Conservation (phyloP, 1,140 invertebrate genomes). For the Drosophila ercepeae region DNA sequence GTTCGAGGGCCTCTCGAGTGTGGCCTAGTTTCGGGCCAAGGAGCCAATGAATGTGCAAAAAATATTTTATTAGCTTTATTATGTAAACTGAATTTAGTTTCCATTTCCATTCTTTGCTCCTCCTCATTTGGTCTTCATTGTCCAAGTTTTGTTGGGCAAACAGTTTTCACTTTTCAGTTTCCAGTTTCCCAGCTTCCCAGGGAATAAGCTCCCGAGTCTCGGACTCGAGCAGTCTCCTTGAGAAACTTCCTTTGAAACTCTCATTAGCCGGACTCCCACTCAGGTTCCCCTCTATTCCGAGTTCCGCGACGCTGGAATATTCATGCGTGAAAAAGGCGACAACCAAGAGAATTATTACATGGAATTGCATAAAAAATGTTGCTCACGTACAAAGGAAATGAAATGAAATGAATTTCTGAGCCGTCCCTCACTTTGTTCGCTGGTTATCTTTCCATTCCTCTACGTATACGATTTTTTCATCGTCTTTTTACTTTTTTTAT, state of each 20-base stretch:
- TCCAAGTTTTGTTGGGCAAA: slow-evolving; percentile 52
- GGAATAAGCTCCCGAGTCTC: slow-evolving; percentile 28
- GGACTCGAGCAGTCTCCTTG: slow-evolving; percentile 10
- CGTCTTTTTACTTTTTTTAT: slow-evolving; percentile 11
- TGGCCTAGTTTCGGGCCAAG: slow-evolving; percentile 62
- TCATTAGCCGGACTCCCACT: slow-evolving; percentile 23
- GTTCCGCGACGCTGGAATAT: slow-evolving; percentile 35
- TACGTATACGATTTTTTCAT: slow-evolving; percentile 8
- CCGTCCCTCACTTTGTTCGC: slow-evolving; percentile 64
- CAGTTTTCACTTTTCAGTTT: slow-evolving; percentile 34
- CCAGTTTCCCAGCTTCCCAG: neutral
- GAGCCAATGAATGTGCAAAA: slow-evolving; percentile 55
- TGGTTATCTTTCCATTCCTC: slow-evolving; percentile 33
- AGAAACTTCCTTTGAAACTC: slow-evolving; percentile 22
- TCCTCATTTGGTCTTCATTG: slow-evolving; percentile 57
- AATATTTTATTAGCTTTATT: slow-evolving; percentile 80
- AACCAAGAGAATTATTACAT: slow-evolving; percentile 64
- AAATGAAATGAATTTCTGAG: slow-evolving; percentile 82
- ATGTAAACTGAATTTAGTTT: slow-evolving; percentile 81
- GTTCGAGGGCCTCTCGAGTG: slow-evolving; percentile 66
- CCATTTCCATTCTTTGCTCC: slow-evolving; percentile 9
- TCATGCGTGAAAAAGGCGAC: slow-evolving; percentile 64
- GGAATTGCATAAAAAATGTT: slow-evolving; percentile 71
- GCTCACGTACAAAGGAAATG: slow-evolving; percentile 80
- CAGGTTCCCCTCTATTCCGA: slow-evolving; percentile 1